These are phyloP conservation scores for Mareca penelope DNA, from an alignment of 2,797 vertebrate species.

Conservation along the genomic window DNA sequence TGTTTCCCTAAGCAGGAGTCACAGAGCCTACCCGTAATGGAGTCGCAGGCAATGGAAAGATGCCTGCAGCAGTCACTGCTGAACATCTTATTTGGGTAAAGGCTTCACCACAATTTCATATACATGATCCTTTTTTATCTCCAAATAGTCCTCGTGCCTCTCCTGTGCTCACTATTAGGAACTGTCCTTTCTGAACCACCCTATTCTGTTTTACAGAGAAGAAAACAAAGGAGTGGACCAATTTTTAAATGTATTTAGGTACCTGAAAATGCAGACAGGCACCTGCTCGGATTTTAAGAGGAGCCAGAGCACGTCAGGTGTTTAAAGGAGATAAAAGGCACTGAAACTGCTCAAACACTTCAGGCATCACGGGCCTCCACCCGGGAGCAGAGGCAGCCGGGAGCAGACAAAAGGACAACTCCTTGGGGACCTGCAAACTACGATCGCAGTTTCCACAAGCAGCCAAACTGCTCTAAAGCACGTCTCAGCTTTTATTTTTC, in stretches of 20 bases:
- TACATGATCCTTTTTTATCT: background rate
- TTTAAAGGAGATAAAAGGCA: background rate
- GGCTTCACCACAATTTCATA: background rate
- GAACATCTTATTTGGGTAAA: background rate
- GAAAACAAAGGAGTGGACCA: background rate
- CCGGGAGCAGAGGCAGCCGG: too few species aligned
- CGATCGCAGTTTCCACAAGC: background rate
- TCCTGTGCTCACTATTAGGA: background rate
- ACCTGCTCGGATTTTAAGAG: background rate
- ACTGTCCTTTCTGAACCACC: background rate
- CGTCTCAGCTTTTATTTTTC: background rate
- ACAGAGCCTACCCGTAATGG: background rate
- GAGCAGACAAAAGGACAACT: background rate
- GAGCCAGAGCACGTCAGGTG: background rate
- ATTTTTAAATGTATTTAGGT: background rate
- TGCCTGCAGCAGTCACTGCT: background rate
- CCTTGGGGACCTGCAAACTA: background rate
- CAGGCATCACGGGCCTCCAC: too few species aligned
- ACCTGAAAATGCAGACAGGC: background rate
- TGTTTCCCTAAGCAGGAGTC: background rate
- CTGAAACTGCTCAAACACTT: background rate
- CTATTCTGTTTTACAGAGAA: background rate
- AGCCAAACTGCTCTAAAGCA: background rate
- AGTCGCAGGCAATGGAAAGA: background rate
- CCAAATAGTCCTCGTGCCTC: background rate